These are phyloP conservation scores for Azorinus chamasolen DNA, from an alignment of 2,888 invertebrate genomes.

Conservation along the genomic window DNA sequence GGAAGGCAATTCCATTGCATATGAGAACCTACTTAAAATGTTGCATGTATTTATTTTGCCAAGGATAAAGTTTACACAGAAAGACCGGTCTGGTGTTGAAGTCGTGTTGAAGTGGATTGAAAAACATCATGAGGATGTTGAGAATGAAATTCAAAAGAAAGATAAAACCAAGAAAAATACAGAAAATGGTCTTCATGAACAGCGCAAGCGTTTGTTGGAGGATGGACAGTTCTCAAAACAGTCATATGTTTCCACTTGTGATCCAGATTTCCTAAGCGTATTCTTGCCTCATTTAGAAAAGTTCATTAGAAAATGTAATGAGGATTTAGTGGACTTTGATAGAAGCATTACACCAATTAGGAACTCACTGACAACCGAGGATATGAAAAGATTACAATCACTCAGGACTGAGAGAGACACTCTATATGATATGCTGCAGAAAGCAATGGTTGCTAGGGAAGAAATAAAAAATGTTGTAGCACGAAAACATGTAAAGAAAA, in stretches of 20 bases:
- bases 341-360: conserved; percentile 69
- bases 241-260: conserved; percentile 63
- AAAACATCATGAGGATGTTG: conserved; percentile 54
- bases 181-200: conserved; percentile 67
- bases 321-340: conserved; percentile 67
- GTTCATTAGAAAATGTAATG: conserved; percentile 68
- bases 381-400: conserved; percentile 39
- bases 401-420: conserved; percentile 66
- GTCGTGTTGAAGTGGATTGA: conserved; percentile 59
- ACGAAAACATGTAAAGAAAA: conserved; percentile 56
- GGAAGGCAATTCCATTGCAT: conserved; percentile 11
- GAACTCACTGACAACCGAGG: conserved; percentile 33
- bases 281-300: conserved; percentile 72
- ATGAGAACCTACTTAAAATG: conserved; percentile 64
- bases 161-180: conserved; percentile 66
- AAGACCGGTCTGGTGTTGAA: conserved; percentile 67
- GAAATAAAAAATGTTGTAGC: conserved; percentile 75
- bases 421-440: conserved; percentile 58
- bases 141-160: conserved; percentile 69
- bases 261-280: conserved; percentile 65
- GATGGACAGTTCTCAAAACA: conserved; percentile 68
- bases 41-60: conserved; percentile 82
- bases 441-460: conserved; percentile 72
- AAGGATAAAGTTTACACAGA: conserved; percentile 67
- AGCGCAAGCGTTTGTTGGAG: conserved; percentile 66